A percentile compares a stretch with the other conserved stretches of the same genome.
Evolutionary conservation across 1,140 invertebrate genomes (phyloP).

Genomic region (Nylanderia fulva): DNA sequence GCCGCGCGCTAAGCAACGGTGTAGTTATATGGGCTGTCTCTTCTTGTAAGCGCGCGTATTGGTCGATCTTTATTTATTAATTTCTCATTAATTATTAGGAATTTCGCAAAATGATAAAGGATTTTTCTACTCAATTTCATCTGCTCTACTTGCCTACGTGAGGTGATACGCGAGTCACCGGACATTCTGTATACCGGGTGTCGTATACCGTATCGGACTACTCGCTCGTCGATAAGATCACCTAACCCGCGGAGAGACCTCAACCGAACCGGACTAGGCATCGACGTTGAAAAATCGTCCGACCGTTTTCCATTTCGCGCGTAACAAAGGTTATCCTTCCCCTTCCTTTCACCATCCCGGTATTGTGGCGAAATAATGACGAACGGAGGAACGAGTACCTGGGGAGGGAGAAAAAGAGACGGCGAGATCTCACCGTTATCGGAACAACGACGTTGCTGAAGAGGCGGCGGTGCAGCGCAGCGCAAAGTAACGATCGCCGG

Average conservation of each 20-base stretch:
- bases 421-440: slow-evolving; percentile 58
- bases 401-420: neutral
- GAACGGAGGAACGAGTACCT: neutral
- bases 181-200: too few species aligned
- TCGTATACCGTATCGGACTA: slow-evolving; percentile 60
- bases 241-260: slow-evolving; percentile 41
- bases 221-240: slow-evolving; percentile 54
- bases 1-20: too few species aligned
- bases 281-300: slow-evolving; percentile 66
- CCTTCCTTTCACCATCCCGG: slow-evolving; percentile 30
- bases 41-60: too few species aligned
- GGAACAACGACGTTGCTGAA: slow-evolving; percentile 49
- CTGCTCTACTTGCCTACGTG: too few species aligned
- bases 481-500: slow-evolving; percentile 53
- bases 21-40: too few species aligned
- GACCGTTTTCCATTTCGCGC: slow-evolving; percentile 59
- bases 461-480: slow-evolving; percentile 10
- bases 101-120: too few species aligned
- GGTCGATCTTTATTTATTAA: too few species aligned
- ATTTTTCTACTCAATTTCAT: too few species aligned
- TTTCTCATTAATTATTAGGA: too few species aligned
- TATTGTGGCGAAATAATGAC: slow-evolving; percentile 61
- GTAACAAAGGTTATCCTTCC: slow-evolving; percentile 60
- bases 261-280: slow-evolving; percentile 60
- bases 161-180: too few species aligned